Evolutionary conservation across 2,888 invertebrate genomes (phyloP).

Genomic region (Drosophila phalerata): DNA sequence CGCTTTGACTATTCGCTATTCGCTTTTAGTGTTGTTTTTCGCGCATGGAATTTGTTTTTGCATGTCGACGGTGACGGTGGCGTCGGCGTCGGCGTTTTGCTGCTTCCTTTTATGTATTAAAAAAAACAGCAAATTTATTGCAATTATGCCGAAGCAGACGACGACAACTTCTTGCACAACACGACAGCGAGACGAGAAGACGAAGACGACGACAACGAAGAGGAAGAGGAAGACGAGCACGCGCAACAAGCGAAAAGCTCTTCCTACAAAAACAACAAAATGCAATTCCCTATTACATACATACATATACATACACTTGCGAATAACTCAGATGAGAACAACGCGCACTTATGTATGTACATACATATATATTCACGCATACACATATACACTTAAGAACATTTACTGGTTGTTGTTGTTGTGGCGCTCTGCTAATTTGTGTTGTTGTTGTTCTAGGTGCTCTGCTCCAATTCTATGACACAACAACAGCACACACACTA

Average conservation of each 20-base stretch:
- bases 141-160: constrained; percentile 55
- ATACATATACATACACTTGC: constrained; percentile 36
- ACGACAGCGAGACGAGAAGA: constrained; percentile 36
- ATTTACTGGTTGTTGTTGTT: constrained; percentile 37
- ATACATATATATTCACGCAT: constrained; percentile 8
- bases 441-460: constrained; percentile 47
- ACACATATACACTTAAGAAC: constrained; percentile 32
- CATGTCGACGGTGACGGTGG: constrained; percentile 29
- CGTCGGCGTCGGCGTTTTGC: constrained; percentile 47
- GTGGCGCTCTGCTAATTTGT: constrained; percentile 58
- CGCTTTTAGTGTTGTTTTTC: constrained; percentile 64
- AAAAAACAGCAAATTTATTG: constrained; percentile 60
- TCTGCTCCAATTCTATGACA: constrained; percentile 76
- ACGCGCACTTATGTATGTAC: constrained; percentile 33
- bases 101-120: constrained; percentile 59
- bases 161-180: constrained; percentile 60
- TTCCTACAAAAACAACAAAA: constrained; percentile 69
- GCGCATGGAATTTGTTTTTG: constrained; percentile 58
- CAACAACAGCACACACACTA: constrained; percentile 51
- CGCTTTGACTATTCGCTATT: constrained; percentile 55
- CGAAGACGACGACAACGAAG: constrained; percentile 13
- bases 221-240: constrained; percentile 54
- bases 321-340: constrained; percentile 45
- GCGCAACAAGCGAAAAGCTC: constrained; percentile 79
- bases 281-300: constrained; percentile 73